Percentiles rank a stretch among this genome's conserved stretches.
phyloP scores from a whole-genome alignment of 2,797 vertebrate genomes.

The Monodelphis domestica region DNA sequence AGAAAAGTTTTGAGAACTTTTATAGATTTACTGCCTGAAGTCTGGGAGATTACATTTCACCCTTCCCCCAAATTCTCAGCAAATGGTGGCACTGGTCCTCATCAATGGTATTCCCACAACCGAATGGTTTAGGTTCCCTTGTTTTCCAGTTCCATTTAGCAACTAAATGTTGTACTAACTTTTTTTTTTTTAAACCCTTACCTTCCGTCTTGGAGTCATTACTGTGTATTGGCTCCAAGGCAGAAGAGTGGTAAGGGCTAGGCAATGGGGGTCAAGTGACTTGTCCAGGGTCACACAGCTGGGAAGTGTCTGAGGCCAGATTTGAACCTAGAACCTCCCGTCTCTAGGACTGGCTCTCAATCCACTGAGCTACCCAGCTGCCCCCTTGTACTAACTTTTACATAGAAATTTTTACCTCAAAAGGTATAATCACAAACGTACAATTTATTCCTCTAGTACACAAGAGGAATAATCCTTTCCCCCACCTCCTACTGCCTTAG shows the following conservation, averaged over 20 bases:
- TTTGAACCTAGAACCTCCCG: no score
- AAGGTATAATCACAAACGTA: background rate
- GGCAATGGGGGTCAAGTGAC: no score
- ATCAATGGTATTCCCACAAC: background rate
- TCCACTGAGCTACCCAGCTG: no score
- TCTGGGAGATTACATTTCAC: background rate
- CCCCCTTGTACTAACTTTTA: background rate
- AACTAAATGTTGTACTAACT: background rate
- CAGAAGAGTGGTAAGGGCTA: no score
- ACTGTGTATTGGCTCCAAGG: no score
- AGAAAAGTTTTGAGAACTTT: conserved; percentile 21
- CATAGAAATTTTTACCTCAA: background rate
- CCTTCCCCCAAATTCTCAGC: background rate
- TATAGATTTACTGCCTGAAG: background rate
- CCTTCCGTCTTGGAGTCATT: no score
- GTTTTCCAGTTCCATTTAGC: background rate
- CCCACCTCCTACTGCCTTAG: background rate
- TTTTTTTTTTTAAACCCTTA: no score
- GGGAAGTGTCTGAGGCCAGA: no score
- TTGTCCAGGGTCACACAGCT: no score
- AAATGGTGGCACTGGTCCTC: background rate
- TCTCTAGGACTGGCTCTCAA: no score
- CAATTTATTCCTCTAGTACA: background rate
- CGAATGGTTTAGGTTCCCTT: background rate
- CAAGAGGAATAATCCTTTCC: background rate